These are phyloP conservation scores for Astropecten irregularis DNA, from an alignment of 53 echinoderm and acorn worm species.

Conservation along the genomic window DNA sequence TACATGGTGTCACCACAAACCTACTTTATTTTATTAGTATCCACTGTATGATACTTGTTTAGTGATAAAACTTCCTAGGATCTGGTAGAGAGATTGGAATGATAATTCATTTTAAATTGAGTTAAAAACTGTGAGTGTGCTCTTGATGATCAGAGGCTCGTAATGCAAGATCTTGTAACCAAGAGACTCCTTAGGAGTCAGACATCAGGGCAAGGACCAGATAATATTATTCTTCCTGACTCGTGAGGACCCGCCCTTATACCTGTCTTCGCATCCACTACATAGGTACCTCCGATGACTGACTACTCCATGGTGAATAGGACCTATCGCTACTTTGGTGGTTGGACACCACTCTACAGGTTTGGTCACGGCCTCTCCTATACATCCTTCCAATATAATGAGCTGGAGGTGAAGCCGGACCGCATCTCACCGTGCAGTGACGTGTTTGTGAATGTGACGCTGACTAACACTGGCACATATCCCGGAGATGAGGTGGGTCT, in stretches of 20 bases:
- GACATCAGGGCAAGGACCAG: too few relatives aligned
- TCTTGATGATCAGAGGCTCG: too few relatives aligned
- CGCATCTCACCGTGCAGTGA: conserved; percentile 67
- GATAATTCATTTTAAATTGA: too few relatives aligned
- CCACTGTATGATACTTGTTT: too few relatives aligned
- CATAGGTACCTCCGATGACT: conserved; percentile 57
- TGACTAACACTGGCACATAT: conserved; percentile 59
- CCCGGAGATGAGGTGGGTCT: conserved; percentile 86
- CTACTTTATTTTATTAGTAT: too few relatives aligned
- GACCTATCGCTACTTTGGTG: conserved; percentile 79
- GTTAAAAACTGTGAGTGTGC: too few relatives aligned
- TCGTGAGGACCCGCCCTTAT: background rate
- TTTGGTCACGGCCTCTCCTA: conserved; percentile 87
- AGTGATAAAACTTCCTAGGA: too few relatives aligned
- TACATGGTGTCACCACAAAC: too few relatives aligned
- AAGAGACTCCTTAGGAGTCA: too few relatives aligned
- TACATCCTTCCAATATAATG: conserved; percentile 64
- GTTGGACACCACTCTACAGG: conserved; percentile 66
- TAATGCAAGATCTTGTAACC: too few relatives aligned
- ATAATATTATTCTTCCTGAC: too few relatives aligned
- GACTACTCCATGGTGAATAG: conserved; percentile 64
- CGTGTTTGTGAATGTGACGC: conserved; percentile 55
- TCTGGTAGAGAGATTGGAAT: too few relatives aligned
- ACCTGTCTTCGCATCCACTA: background rate
- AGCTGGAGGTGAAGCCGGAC: conserved; percentile 48